A percentile compares a stretch with the other conserved stretches of the same genome.
phyloP scores from a whole-genome alignment of 2,113 vertebrate genomes.

The Ia io region DNA sequence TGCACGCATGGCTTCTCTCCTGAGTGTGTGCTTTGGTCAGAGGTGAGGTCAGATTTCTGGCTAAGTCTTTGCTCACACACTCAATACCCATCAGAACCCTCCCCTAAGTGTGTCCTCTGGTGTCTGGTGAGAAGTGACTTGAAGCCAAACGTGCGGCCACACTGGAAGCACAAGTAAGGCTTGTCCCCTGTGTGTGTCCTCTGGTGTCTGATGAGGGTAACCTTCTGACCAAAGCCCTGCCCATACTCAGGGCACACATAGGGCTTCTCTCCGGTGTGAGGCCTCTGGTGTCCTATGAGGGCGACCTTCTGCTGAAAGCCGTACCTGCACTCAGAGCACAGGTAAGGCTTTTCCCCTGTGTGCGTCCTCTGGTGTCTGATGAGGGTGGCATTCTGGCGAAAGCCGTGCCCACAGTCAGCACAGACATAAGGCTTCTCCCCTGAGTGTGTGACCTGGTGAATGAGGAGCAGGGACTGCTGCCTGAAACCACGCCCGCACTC shows the following conservation, averaged over 20 bases:
- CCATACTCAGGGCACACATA: conserved; percentile 6
- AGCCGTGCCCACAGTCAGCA: conserved; percentile 4
- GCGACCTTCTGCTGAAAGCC: conserved; percentile 23
- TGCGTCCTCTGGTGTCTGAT: conserved; percentile 42
- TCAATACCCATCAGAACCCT: neutral
- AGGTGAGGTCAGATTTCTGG: neutral
- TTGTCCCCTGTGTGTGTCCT: conserved; percentile 39
- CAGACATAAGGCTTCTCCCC: conserved; percentile 38
- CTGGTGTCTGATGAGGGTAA: neutral
- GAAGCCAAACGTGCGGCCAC: neutral
- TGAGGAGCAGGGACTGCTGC: neutral
- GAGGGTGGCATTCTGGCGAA: conserved; percentile 18
- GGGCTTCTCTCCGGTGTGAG: neutral
- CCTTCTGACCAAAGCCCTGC: neutral
- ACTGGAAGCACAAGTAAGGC: neutral
- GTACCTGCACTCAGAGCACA: neutral
- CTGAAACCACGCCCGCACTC: conserved; percentile 25
- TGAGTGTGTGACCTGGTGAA: conserved; percentile 37
- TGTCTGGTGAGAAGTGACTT: neutral
- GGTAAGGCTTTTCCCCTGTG: conserved; percentile 33
- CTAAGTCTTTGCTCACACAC: neutral
- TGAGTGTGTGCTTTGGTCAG: neutral
- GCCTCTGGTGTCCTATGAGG: conserved; percentile 8
- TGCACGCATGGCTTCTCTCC: conserved; percentile 12
- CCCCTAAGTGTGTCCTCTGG: conserved; percentile 28